Conservation (phyloP, 2,797 vertebrate species). For the Neostethus bicornis region DNA sequence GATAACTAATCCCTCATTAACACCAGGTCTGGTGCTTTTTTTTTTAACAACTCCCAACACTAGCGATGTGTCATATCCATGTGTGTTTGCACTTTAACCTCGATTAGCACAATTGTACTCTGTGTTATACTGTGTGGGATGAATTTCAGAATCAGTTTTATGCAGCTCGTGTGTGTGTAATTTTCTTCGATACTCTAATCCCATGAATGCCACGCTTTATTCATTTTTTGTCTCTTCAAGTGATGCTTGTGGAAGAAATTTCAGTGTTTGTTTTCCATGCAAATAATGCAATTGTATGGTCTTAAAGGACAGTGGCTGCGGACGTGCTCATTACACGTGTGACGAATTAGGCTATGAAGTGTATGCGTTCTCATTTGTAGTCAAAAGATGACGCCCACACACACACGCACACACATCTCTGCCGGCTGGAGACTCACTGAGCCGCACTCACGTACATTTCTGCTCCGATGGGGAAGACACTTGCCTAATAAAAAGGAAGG, state of each 20-base stretch:
- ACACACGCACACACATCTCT: slow-evolving; percentile 39
- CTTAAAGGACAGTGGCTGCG: slow-evolving; percentile 28
- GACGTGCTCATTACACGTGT: slow-evolving; percentile 56
- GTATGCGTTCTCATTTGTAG: slow-evolving; percentile 68
- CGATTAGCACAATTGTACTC: slow-evolving; percentile 10
- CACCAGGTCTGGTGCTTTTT: slow-evolving; percentile 17
- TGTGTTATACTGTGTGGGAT: slow-evolving; percentile 11
- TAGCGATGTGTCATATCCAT: not conserved
- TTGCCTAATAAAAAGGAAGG: slow-evolving; percentile 28
- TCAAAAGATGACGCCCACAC: slow-evolving; percentile 58
- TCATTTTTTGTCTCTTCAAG: slow-evolving; percentile 2
- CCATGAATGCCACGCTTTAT: slow-evolving; percentile 30
- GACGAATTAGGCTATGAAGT: slow-evolving; percentile 54
- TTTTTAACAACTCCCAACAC: not conserved
- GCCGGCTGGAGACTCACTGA: slow-evolving; percentile 29
- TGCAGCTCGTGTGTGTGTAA: slow-evolving; percentile 28
- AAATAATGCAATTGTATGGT: slow-evolving; percentile 11
- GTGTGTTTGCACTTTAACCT: not conserved
- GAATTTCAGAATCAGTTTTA: slow-evolving; percentile 5
- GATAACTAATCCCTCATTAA: slow-evolving; percentile 52
- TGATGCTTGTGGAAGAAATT: slow-evolving; percentile 19
- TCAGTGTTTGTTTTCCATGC: not conserved
- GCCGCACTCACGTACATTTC: slow-evolving; percentile 36
- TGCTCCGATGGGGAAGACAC: slow-evolving; percentile 28
- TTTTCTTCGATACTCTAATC: slow-evolving; percentile 21